These are phyloP conservation scores for Drosophila tropicalis DNA, from an alignment of 1,140 invertebrate genomes.

Conservation along the genomic window DNA sequence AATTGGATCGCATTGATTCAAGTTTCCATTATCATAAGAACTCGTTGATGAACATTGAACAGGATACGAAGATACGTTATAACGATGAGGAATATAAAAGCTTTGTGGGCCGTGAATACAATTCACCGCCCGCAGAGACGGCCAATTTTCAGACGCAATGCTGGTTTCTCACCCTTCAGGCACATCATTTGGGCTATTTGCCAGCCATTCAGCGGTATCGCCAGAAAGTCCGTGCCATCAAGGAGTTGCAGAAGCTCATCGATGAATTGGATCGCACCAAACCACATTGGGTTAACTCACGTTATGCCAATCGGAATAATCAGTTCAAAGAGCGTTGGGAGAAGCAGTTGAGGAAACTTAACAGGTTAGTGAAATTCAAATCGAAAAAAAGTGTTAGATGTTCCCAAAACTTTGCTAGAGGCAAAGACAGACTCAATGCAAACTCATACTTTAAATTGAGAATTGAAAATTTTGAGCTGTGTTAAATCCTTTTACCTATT, in stretches of 20 bases:
- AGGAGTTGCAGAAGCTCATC: conserved; percentile 95
- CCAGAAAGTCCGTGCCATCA: conserved; percentile 90
- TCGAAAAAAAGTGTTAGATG: not conserved
- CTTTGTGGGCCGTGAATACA: conserved; percentile 85
- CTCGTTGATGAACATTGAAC: conserved; percentile 89
- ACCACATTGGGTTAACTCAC: conserved; percentile 91
- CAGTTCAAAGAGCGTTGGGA: conserved; percentile 94
- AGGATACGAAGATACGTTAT: conserved; percentile 93
- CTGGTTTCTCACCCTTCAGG: conserved; percentile 97
- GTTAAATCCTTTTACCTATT: too few relatives aligned
- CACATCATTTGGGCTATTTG: conserved; percentile 95
- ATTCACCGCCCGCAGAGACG: conserved; percentile 45
- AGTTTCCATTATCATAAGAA: conserved; percentile 94
- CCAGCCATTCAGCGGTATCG: conserved; percentile 95
- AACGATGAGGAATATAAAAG: conserved; percentile 91
- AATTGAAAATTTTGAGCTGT: too few relatives aligned
- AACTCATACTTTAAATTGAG: too few relatives aligned
- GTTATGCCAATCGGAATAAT: conserved; percentile 90
- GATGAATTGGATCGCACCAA: conserved; percentile 93
- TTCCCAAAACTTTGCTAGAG: too few relatives aligned
- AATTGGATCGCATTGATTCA: conserved; percentile 92
- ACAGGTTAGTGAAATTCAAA: conserved; percentile 82
- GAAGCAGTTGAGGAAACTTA: conserved; percentile 89
- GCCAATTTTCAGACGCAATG: conserved; percentile 97
- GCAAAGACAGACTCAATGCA: too few relatives aligned